Evolutionary conservation across 2,113 vertebrate genomes (phyloP).

Genomic region (Mus pahari): DNA sequence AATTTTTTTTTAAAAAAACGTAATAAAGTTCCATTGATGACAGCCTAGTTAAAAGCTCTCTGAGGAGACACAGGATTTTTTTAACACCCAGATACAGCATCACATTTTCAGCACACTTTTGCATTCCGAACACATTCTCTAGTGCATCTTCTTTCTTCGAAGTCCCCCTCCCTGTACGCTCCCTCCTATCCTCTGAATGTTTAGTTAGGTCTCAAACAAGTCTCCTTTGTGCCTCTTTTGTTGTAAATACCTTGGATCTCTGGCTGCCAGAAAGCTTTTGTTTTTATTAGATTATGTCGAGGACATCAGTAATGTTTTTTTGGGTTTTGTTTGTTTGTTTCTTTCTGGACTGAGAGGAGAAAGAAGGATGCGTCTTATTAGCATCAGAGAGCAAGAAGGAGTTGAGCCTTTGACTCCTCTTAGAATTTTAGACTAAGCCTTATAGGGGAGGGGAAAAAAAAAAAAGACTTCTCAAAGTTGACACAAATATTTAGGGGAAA

Average conservation of each 20-base stretch:
- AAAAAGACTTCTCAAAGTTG: not conserved
- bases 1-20: too few species aligned
- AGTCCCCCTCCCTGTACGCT: not conserved
- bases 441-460: not conserved
- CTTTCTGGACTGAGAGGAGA: not conserved
- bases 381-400: not conserved
- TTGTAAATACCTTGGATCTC: not conserved
- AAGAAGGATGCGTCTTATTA: not conserved
- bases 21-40: not conserved
- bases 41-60: constrained; percentile 32
- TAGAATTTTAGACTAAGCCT: not conserved
- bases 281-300: not conserved
- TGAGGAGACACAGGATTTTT: constrained; percentile 48
- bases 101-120: not conserved
- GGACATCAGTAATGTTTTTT: not conserved
- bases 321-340: not conserved
- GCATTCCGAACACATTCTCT: not conserved
- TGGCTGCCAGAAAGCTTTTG: not conserved
- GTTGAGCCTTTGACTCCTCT: not conserved
- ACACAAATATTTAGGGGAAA: not conserved
- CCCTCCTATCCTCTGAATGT: not conserved
- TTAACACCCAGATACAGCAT: constrained; percentile 14
- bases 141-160: not conserved
- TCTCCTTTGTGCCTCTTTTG: not conserved
- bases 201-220: constrained; percentile 27